A percentile compares a stretch with the other conserved stretches of the same genome.
Evolutionary conservation across 2,113 vertebrate genomes (phyloP).

Genomic region (Fulmarus glacialis): DNA sequence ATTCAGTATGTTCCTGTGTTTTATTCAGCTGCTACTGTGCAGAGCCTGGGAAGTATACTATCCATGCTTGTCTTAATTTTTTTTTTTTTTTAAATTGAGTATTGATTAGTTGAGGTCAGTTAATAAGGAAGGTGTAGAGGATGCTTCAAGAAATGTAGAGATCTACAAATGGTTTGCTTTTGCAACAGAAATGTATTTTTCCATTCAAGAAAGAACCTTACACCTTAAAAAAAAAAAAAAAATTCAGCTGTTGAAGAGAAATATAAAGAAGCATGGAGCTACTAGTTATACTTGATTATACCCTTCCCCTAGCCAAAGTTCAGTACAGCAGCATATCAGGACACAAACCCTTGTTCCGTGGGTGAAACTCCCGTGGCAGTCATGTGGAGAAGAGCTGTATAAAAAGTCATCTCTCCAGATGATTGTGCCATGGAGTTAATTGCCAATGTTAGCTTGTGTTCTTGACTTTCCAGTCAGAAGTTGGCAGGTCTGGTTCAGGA

Average conservation of each 20-base stretch:
- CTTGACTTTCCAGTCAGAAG: not conserved
- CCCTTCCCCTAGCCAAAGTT: not conserved
- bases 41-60: not conserved
- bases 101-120: not conserved
- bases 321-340: not conserved
- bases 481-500: not conserved
- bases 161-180: not conserved
- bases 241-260: not conserved
- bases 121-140: not conserved
- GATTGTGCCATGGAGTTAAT: no score
- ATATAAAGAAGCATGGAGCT: not conserved
- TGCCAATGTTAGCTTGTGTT: not conserved
- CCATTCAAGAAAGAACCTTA: not conserved
- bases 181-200: not conserved
- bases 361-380: not conserved
- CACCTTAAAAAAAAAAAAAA: not conserved
- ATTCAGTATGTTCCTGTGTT: not conserved
- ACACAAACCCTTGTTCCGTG: not conserved
- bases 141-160: not conserved
- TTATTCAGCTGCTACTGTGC: not conserved
- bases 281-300: not conserved
- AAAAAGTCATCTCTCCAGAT: not conserved
- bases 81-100: not conserved
- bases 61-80: no score
- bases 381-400: not conserved